Evolutionary conservation across 53 echinoderm and acorn worm species (phyloP).

Genomic region (Actinopyga echinites): DNA sequence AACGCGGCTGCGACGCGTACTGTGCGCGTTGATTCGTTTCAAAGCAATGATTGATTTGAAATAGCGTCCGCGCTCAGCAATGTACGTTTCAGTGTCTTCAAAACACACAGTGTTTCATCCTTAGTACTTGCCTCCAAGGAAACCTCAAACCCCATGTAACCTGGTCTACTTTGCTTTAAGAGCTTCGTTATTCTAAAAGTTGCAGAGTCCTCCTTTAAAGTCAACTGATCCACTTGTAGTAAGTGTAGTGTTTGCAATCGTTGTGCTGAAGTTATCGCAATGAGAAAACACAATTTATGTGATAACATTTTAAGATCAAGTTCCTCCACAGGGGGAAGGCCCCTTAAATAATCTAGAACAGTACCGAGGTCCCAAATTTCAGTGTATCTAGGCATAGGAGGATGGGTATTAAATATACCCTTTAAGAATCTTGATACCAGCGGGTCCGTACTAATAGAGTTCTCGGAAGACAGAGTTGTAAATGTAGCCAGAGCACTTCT

Average conservation of each 20-base stretch:
- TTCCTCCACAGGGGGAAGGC: not conserved
- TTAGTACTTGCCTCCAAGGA: not conserved
- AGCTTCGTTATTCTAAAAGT: no score
- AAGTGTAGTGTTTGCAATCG: slow-evolving; percentile 19
- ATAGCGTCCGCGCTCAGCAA: no score
- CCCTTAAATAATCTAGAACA: slow-evolving; percentile 25
- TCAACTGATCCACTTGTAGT: slow-evolving; percentile 6
- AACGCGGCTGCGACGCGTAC: no score
- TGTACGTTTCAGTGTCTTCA: not conserved
- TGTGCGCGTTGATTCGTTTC: no score
- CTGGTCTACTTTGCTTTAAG: no score
- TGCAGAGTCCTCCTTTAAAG: not conserved
- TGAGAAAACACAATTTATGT: slow-evolving; percentile 6
- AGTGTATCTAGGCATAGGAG: slow-evolving; percentile 37
- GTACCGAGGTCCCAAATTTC: slow-evolving; percentile 21
- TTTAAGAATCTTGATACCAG: slow-evolving; percentile 23
- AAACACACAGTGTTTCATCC: not conserved
- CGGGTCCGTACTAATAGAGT: not conserved
- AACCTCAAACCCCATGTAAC: no score
- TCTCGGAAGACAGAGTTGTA: not conserved
- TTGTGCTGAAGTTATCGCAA: slow-evolving; percentile 34
- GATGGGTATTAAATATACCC: slow-evolving; percentile 19
- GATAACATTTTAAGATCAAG: not conserved
- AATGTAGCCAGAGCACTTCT: slow-evolving; percentile 36
- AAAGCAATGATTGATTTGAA: no score